Evolutionary conservation across 2,888 invertebrate species (phyloP).

Genomic region (Monoplex corrugatus): DNA sequence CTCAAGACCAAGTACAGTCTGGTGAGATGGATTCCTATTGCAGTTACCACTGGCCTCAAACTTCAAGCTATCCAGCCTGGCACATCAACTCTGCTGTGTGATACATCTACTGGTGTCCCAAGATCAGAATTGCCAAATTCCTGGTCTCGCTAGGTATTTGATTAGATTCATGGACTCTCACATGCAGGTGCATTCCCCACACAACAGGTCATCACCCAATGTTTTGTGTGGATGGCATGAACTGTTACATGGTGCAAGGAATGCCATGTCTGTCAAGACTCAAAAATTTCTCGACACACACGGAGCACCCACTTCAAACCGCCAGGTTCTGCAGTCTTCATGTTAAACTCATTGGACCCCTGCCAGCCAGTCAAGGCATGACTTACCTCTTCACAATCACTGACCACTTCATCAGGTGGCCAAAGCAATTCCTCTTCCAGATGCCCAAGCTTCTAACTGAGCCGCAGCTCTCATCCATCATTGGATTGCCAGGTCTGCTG

Average conservation of each 20-base stretch:
- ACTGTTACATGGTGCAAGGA: too few species aligned
- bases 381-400: not conserved
- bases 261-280: too few species aligned
- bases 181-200: not conserved
- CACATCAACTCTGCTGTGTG: too few species aligned
- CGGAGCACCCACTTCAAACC: not conserved
- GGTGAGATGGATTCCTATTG: not conserved
- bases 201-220: too few species aligned
- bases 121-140: not conserved
- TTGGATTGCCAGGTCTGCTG: constrained; percentile 6
- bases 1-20: too few species aligned
- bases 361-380: constrained; percentile 14
- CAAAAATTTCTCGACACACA: not conserved
- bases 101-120: not conserved
- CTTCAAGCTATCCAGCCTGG: too few species aligned
- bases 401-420: too few species aligned
- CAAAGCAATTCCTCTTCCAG: constrained; percentile 3
- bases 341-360: not conserved
- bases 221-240: too few species aligned
- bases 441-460: not conserved
- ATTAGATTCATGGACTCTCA: not conserved
- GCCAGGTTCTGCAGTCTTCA: not conserved
- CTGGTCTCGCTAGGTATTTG: not conserved
- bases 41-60: not conserved
- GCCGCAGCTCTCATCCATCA: constrained; percentile 9